Evolutionary conservation across 2,797 vertebrate species (phyloP).

Genomic region (Anguilla anguilla): DNA sequence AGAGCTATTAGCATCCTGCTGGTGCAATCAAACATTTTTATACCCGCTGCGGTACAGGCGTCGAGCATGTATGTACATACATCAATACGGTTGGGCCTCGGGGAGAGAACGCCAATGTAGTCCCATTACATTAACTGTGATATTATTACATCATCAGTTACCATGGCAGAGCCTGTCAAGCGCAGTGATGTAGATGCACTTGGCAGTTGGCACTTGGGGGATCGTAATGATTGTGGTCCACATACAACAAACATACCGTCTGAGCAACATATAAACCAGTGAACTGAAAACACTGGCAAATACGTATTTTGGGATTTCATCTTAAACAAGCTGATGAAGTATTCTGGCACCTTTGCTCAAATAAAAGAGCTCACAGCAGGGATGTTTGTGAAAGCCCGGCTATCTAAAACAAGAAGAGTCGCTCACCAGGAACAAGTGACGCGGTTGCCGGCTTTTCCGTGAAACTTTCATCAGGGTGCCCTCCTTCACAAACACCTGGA

Average conservation of each 20-base stretch:
- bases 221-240: neutral
- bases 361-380: neutral
- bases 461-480: conserved; percentile 94
- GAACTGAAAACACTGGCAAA: neutral
- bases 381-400: conserved; percentile 34
- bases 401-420: conserved; percentile 19
- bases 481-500: conserved; percentile 94
- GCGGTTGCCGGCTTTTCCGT: conserved; percentile 83
- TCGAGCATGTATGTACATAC: neutral
- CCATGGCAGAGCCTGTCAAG: neutral
- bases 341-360: neutral
- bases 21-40: conserved; percentile 13
- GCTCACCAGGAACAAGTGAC: conserved; percentile 94
- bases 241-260: neutral
- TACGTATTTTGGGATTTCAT: neutral
- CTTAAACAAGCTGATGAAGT: neutral
- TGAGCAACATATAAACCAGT: neutral
- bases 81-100: conserved; percentile 6
- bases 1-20: neutral
- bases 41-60: conserved; percentile 1
- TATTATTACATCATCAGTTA: conserved; percentile 22
- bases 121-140: conserved; percentile 2
- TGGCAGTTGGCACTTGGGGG: neutral
- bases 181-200: neutral
- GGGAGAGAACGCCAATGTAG: conserved; percentile 1